A percentile compares a stretch with the other conserved stretches of the same genome.
These are phyloP conservation scores for Doryteuthis pealeii DNA, from an alignment of 1,140 invertebrate genomes.

Conservation along the genomic window DNA sequence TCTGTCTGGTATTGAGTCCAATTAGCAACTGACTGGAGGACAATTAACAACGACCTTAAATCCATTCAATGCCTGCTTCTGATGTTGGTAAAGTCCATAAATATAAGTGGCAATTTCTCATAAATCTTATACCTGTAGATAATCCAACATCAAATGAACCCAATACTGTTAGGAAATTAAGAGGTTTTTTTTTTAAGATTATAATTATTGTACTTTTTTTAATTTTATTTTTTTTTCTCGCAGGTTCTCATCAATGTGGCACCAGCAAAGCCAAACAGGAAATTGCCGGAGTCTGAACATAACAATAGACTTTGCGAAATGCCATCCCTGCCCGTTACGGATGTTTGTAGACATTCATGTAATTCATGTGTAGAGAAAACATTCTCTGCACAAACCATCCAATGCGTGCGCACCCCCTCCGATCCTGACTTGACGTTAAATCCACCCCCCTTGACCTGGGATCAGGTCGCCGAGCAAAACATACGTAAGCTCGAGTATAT, in stretches of 20 bases:
- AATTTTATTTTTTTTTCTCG: conserved; percentile 25
- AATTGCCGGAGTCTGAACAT: conserved; percentile 45
- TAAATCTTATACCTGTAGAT: no score
- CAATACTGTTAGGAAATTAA: no score
- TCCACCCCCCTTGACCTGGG: conserved; percentile 21
- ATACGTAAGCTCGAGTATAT: conserved; percentile 11
- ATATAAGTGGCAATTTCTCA: no score
- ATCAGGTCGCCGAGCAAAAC: conserved; percentile 20
- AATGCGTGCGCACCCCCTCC: conserved; percentile 11
- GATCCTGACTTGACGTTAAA: not conserved
- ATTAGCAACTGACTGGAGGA: no score
- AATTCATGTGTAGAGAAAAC: conserved; percentile 1
- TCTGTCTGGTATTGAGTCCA: no score
- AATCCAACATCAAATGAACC: no score
- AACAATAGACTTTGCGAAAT: conserved; percentile 35
- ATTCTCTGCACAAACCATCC: not conserved
- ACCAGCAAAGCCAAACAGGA: conserved; percentile 59
- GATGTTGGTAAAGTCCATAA: no score
- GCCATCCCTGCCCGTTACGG: conserved; percentile 22
- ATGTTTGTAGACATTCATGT: conserved; percentile 29
- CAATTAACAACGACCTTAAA: no score
- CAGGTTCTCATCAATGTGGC: conserved; percentile 59
- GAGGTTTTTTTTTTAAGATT: no score
- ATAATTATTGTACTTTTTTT: not conserved
- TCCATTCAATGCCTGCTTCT: no score